Conservation (phyloP, 1,140 invertebrate species). For the Polypedilum vanderplanki region DNA sequence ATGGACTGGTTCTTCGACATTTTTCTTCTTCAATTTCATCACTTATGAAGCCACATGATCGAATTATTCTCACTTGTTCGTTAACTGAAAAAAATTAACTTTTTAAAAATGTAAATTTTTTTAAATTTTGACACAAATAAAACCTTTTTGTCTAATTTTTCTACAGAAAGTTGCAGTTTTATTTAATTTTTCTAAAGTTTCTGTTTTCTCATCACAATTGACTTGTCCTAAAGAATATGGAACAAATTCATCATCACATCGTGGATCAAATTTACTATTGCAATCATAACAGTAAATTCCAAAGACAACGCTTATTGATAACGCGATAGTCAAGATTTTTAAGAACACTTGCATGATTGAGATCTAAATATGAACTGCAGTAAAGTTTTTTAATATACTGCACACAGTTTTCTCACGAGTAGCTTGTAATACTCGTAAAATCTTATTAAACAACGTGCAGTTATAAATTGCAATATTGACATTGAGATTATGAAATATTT, state of each 20-base stretch:
- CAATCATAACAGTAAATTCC: background rate
- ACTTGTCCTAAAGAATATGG: background rate
- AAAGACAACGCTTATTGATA: background rate
- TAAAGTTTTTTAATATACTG: no score
- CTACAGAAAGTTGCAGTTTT: background rate
- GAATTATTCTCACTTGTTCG: background rate
- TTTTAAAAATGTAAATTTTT: no score
- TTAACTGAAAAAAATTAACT: background rate
- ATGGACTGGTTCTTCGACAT: background rate
- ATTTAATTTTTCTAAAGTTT: background rate
- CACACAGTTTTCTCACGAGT: no score
- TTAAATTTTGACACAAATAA: background rate
- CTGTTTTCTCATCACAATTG: background rate
- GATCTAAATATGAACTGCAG: background rate
- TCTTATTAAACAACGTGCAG: no score
- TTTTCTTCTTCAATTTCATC: background rate
- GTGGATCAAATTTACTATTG: background rate
- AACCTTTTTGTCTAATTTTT: background rate
- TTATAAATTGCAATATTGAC: conserved; percentile 10
- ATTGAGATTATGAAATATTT: background rate
- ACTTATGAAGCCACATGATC: background rate
- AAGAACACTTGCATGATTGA: background rate
- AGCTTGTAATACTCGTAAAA: no score
- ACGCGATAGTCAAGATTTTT: background rate
- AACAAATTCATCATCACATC: background rate